Evolutionary conservation across 53 echinoderm and acorn worm genomes (phyloP), one percentile per base, ranked within the genome.

Genomic region (Mesocentrotus franciscanus): DNA sequence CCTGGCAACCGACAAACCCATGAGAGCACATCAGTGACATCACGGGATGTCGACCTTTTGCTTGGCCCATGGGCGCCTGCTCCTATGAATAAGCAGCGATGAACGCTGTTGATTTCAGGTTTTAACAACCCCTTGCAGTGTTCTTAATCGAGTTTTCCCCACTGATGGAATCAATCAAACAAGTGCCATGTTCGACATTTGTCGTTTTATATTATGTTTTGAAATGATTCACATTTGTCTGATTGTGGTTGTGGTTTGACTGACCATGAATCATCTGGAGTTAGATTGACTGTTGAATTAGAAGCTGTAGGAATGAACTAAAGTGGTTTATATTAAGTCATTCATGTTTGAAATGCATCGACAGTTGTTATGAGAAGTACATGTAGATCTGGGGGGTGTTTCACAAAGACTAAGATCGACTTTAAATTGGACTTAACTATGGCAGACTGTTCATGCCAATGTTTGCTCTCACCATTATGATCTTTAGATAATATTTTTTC

Each of bases 221-320:
- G 42, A 81, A 81, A 81, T 39, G 81, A 81, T 81, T 81, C 81
- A 81, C 42, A 81, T 81, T 74, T 81, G 42, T 39, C 42, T 81
- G 81, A 81, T 81, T 81, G 18, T 42, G 81, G 6, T 17, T 81
- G 81, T 81, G 81, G 81, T 81, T 81, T 13, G 39, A 16, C 14
- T 81, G 81, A 81, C 39, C 9, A 5, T 81, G 81, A 81, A 81
- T 81, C 81, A 81, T 27, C 20, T 81, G 16, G 0, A 10, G 32
- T 30, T 74, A 12, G 30, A 30, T 74, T 10, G 74, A 32, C 11
- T 74, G 32, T 74, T 74, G 74, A 74, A 74, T 74, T 74, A 74
- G 74, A 30, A 74, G 74, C 74, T 74, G 74, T 32, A 74, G 32
- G 74, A 74, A 12, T 74, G 74, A 74, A 74, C 17, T 74, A 6